These are phyloP conservation scores for Taurulus bubalis DNA, from an alignment of 2,113 vertebrate genomes.

Conservation along the genomic window DNA sequence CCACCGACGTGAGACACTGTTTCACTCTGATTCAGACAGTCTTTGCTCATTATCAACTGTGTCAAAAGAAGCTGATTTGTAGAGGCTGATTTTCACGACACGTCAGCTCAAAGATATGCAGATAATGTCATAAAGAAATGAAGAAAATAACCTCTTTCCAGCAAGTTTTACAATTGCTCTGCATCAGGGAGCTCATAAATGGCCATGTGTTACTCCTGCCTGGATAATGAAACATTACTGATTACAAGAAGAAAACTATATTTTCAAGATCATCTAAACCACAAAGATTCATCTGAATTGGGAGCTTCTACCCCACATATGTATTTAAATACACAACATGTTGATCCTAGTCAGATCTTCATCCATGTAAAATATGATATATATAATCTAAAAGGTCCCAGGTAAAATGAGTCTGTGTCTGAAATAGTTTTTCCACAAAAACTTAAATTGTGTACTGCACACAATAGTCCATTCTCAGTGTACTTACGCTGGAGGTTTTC, in stretches of 20 bases:
- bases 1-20: not conserved
- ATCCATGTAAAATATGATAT: too few relatives aligned
- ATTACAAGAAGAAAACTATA: too few relatives aligned
- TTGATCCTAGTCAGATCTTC: not conserved
- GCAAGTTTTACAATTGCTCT: too few relatives aligned
- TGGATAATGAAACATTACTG: too few relatives aligned
- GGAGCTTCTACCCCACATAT: not conserved
- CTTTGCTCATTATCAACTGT: not conserved
- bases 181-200: too few relatives aligned
- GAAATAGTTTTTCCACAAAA: not conserved
- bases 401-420: not conserved
- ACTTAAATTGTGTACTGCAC: not conserved
- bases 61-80: not conserved
- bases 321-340: not conserved
- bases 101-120: not conserved
- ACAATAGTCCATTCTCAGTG: not conserved
- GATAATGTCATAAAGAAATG: not conserved
- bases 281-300: not conserved
- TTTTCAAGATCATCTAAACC: too few relatives aligned
- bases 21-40: conserved; percentile 28
- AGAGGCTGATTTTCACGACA: not conserved
- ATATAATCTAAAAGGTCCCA: not conserved
- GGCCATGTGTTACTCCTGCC: too few relatives aligned
- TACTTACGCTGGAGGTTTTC: not conserved
- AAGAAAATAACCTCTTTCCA: not conserved